A percentile compares a stretch with the other conserved stretches of the same genome.
phyloP scores from a whole-genome alignment of 1,140 invertebrate genomes.

The Pinna nobilis region DNA sequence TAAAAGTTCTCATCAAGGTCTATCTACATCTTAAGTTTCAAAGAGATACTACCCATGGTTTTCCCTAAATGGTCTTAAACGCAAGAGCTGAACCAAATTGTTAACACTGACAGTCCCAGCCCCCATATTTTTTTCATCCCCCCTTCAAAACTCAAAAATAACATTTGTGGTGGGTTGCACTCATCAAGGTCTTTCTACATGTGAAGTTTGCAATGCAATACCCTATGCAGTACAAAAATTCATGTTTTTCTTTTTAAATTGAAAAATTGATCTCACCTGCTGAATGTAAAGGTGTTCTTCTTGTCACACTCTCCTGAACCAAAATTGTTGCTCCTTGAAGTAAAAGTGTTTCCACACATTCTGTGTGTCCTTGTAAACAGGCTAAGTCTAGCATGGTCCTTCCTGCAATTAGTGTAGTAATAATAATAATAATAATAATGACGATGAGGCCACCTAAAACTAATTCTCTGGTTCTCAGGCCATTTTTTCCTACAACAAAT shows the following conservation, averaged over 20 bases:
- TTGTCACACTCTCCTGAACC: conserved; percentile 76
- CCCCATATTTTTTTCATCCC: too few species aligned
- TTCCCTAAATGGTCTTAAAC: too few species aligned
- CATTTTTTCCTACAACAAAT: not conserved
- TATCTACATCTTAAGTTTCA: too few species aligned
- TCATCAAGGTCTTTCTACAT: too few species aligned
- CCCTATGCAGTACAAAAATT: too few species aligned
- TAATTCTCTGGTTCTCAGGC: not conserved
- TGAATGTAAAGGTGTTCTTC: conserved; percentile 71
- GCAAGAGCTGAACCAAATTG: too few species aligned
- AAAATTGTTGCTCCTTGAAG: conserved; percentile 79
- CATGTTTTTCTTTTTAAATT: not conserved
- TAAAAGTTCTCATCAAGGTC: too few species aligned
- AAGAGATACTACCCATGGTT: too few species aligned
- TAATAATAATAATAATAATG: not conserved
- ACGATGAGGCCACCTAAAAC: not conserved
- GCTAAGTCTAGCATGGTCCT: conserved; percentile 80
- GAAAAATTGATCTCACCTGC: conserved; percentile 59
- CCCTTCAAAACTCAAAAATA: not conserved
- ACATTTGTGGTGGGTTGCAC: too few species aligned
- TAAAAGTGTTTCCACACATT: conserved; percentile 78
- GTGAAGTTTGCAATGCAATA: too few species aligned
- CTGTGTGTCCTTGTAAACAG: conserved; percentile 77
- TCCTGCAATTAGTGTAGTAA: too few species aligned
- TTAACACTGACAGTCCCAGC: too few species aligned